Conservation (phyloP, 1,140 invertebrate genomes). For the Planococcus citri region DNA sequence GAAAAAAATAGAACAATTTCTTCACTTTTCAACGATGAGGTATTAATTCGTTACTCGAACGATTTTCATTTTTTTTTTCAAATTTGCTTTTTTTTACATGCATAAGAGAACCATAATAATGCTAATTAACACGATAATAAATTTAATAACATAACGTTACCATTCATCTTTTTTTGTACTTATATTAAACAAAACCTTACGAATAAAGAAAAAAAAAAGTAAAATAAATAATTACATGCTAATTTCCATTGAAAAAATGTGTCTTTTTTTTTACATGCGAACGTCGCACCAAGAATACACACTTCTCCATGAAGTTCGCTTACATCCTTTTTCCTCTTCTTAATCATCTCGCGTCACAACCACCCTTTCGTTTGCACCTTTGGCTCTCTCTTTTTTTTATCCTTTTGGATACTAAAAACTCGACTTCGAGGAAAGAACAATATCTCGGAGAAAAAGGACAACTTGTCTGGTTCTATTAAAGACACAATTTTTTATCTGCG, state of each 20-base stretch:
- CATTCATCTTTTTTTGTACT: not conserved
- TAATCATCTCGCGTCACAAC: too few relatives aligned
- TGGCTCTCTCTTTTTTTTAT: too few relatives aligned
- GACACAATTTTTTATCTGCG: not conserved
- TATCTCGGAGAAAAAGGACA: too few relatives aligned
- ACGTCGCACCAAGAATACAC: not conserved
- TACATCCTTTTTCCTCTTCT: too few relatives aligned
- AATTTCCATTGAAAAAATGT: not conserved
- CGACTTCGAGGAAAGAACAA: too few relatives aligned
- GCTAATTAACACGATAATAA: not conserved
- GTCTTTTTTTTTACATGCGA: too few relatives aligned
- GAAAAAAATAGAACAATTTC: conserved; percentile 20
- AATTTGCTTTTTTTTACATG: not conserved
- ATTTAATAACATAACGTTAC: not conserved
- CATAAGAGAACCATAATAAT: not conserved
- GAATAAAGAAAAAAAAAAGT: not conserved
- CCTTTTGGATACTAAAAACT: too few relatives aligned
- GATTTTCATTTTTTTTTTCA: not conserved
- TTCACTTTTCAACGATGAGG: not conserved
- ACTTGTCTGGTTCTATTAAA: not conserved
- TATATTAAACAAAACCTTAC: not conserved
- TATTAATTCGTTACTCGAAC: not conserved
- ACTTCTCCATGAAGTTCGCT: too few relatives aligned
- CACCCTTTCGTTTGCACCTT: too few relatives aligned
- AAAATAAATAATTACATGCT: not conserved